Evolutionary conservation across 2,888 invertebrate species (phyloP), one percentile per base, ranked within the genome.

Genomic region (Andricus curvator): DNA sequence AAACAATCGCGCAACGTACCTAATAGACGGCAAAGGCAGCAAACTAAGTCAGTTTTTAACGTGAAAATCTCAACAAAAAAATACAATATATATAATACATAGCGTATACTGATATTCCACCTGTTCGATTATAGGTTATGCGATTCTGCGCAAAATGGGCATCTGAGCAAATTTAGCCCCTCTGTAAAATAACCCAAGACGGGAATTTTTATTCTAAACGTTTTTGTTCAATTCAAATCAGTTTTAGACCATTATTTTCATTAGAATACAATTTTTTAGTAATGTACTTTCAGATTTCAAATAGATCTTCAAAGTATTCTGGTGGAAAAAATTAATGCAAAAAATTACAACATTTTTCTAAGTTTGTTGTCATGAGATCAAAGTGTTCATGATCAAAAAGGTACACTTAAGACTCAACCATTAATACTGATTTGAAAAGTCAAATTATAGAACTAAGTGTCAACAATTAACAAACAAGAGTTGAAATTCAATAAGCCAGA

Each of bases 21-120:
- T 74, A 74, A 74, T 74, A 74, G 62, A 64, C 62, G 17, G 74
- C 74, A 74, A 68, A 77, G 37, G 44, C 41, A 33, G 68, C 56
- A 79, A 65, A 67, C 37, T 64, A 77, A 65, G 80, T 77, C 74
- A 29, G 56, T 68, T 77, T 77, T 67, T n/a, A 78, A 78, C 56
- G 48, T 65, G 67, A 56, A 66, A 51, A 79, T 56, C 9, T 56
- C n/a, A 9, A n/a, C 5, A 68, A 25, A 66, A 48, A 44, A 25
- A 78, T 25, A 70, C 25, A n/a, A 44, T 44, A 44, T 48, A 74
- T 56, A 51, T 74, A 56, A 56, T 74, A 51, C n/a, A 33, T 74
- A 74, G 17, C 62, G 17, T 74, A 56, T 74, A 74, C 37, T 56
- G 33, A 74, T 70, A 70, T 51, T 64, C 62, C 62, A 74, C 56